Evolutionary conservation across 2,797 vertebrate species (phyloP), one percentile per base, ranked within the genome.

Genomic region (Oreonectes daqikongensis): DNA sequence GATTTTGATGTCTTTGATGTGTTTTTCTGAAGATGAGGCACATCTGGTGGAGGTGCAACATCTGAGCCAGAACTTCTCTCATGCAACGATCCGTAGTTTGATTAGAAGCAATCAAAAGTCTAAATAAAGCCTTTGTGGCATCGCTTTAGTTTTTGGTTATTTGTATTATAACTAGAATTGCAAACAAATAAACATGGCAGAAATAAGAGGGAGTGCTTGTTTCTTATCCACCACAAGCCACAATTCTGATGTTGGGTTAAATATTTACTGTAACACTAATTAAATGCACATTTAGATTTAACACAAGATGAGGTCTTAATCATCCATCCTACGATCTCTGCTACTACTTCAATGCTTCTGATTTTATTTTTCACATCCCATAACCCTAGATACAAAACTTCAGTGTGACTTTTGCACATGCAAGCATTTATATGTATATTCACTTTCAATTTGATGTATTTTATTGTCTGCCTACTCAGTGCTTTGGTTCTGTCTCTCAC

Each of bases 21-120:
- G 42, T 79, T 84, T 70, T 69, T 73, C 72, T 69, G 68, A 69
- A 35, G 72, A 76, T 68, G 72, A 64, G 66, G 53, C 72, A 69
- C 78, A 77, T 72, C 68, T 80, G 83, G 72, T 69, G 50, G 73
- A 77, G 60, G 61, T 59, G 68, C 22, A 48, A 35, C 20, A 72
- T 40, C 28, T 66, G 70, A 78, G 42, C 42, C 59, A 80, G 42
- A 64, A 48, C 15, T 5, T 44, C 35, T 55, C 67, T 64, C 53
- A 15, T 68, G 73, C 53, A 20, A 70, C 38, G n/a, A n/a, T n/a
- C n/a, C 40, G 30, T 11, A 32, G 59, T 75, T 64, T 75, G 26
- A 75, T 69, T 73, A 24, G 8, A 73, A 26, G 71, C 57, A 64
- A 79, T 63, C 66, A 55, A 42, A 46, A 11, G 6, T 44, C 38